Conservation (phyloP, 2,113 vertebrate species). For the Mobula hypostoma region DNA sequence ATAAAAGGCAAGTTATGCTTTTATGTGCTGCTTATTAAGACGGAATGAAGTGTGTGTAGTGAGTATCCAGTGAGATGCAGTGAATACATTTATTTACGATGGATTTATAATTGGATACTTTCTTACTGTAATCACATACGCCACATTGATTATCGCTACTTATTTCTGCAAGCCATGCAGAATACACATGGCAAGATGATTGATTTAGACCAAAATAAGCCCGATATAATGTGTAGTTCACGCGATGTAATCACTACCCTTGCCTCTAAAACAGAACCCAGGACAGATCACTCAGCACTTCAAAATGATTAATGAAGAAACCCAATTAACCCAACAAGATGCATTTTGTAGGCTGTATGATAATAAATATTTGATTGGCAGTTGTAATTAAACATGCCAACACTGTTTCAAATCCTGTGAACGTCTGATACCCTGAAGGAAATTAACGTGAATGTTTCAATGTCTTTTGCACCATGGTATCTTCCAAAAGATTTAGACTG, state of each 20-base stretch:
- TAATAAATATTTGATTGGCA: background rate
- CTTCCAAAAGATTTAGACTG: background rate
- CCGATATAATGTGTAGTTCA: background rate
- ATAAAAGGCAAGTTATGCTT: too few relatives aligned
- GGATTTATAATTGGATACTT: background rate
- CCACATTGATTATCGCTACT: background rate
- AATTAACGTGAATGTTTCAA: background rate
- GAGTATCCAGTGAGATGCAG: too few relatives aligned
- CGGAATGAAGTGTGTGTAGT: too few relatives aligned
- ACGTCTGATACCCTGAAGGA: background rate
- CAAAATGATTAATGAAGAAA: background rate
- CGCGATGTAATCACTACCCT: background rate
- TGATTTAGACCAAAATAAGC: background rate
- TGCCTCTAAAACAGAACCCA: background rate
- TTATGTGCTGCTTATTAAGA: too few relatives aligned
- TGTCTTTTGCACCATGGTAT: background rate
- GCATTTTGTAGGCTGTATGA: background rate
- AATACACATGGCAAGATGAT: background rate
- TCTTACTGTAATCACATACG: background rate
- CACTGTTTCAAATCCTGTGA: constrained; percentile 18
- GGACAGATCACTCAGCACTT: background rate
- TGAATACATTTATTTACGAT: background rate
- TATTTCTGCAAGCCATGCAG: background rate
- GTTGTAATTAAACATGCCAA: background rate
- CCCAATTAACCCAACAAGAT: background rate